Base-by-base conservation (phyloP, 2,113 vertebrate genomes). In the Urocynchramus pylzowi region DNA sequence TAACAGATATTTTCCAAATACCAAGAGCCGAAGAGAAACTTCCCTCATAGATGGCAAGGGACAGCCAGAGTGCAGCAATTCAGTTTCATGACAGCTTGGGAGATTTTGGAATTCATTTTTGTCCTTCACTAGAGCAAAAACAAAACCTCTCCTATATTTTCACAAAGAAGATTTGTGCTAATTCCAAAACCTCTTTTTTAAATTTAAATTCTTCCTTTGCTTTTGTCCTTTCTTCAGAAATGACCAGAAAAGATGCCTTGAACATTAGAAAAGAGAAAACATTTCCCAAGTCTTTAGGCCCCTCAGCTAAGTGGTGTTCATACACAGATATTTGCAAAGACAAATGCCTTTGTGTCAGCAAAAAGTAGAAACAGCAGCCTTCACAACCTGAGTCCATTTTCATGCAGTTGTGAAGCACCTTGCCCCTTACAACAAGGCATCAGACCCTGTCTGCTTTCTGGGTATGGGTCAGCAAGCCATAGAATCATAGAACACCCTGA, bases 371-470 rank as follows among this genome's bases (percentile, higher is more conserved):
- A 54, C 33, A 60, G 41, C 23, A 61, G 28, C 41, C 5, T 61
- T 65, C 12, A 20, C 41, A 68, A 24, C 27, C 24, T 1, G 1
- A 56, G 15, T 4, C 12, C 19, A 7, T 63, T 54, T 45, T 33
- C 63, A 37, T 5, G 26, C 7, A 47, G 26, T 8, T 39, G 10
- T 21, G 33, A 68, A 77, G 45, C 15, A 28, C 50, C 13, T 60
- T 27, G 15, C 1, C 30, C 39, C 57, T 61, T n/a, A 17, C 12
- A 59, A 9, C 0, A 0, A 60, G 50, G 30, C 6, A 5, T 30
- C 49, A 91, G 28, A 41, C 11, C 3, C 44, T 24, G 18, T 3
- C n/a, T 7, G 2, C 63, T 61, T 64, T 44, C 44, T 41, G 28
- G 16, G 64, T 26, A 10, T 9, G 28, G 12, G 28, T 24, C 22